Base-by-base conservation (phyloP, 1,140 invertebrate species). In the Trichomalopsis sarcophagae region DNA sequence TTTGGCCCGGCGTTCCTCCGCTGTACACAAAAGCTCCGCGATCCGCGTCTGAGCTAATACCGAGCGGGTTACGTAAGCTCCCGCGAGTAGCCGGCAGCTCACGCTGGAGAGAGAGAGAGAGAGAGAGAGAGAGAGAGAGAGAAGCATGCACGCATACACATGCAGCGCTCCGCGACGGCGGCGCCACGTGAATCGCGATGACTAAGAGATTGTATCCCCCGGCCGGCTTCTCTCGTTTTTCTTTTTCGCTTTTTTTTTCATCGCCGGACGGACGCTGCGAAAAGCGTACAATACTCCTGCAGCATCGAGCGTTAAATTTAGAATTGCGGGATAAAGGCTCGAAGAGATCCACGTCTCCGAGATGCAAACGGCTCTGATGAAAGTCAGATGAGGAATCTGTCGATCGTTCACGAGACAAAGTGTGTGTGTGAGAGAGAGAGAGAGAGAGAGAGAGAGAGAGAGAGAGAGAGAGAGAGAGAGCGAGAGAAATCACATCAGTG, bases 101-200 rank as follows among this genome's bases (percentile, higher is more conserved):
- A 36, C 33, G 33, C 71, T 62, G 14, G 55, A 55, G 75, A 77
- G 5, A 27, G 27, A 27, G 27, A 27, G 27, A 27, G 27, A 27
- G 27, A 27, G 27, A 27, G 27, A 27, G 27, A 27, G 27, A 27
- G 27, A 27, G 27, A 27, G 27, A 1, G 27, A 27, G 27, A 27
- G 27, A 27, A 27, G 27, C 27, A 27, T 27, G 27, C 27, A 27
- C 27, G 27, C 27, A 27, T 27, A 27, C 27, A 27, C 27, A 27
- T 27, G 27, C 1, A 27, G 27, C 27, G 1, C 27, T 27, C 27
- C 27, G 27, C 27, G 27, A 27, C 27, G 27, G 27, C 27, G 21
- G 47, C 23, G 71, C 73, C 84, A 81, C 78, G 79, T 85, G 77
- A 81, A 84, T 84, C 71, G 47, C 50, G 55, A 84, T 84, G 84